Base-by-base conservation (phyloP, 2,113 vertebrate genomes). In the Oreochromis tanganicae region DNA sequence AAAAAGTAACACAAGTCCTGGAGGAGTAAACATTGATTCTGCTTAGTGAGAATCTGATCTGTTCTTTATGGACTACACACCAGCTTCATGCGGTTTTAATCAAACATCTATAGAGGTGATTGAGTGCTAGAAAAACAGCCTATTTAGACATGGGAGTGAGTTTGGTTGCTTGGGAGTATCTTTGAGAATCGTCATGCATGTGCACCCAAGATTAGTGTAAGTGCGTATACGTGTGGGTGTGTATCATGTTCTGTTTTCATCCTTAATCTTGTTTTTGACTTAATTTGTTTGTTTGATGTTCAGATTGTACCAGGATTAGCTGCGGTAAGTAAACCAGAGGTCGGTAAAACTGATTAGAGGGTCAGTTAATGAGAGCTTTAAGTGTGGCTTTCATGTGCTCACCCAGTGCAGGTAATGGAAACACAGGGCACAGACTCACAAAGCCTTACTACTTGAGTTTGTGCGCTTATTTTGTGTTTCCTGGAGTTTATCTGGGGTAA, bases 241-340 rank as follows among this genome's bases (percentile, higher is more conserved):
- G 78, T 87, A 48, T 86, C 82, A 4, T 54, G 27, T 84, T 80
- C 68, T 88, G 82, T 89, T 90, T 93, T 82, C 52, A 48, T 41
- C 50, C 80, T 85, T 93, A 91, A 93, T 94, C 94, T 92, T 88
- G 88, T 91, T 92, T 94, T 91, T 87, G 63, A 88, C 84, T 81
- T 82, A 36, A 83, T 89, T 88, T 87, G 85, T 71, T 34, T 94
- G 86, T 94, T 94, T 93, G 87, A 88, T 80, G 84, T 91, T 90
- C 80, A 88, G 88, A 91, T 95, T 91, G 90, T 90, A 87, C 81
- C 84, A 89, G 93, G 89, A 94, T 95, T 96, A 95, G 89, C 85
- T n/a, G 87, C 85, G 84, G 91, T 91, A 91, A 95, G 93, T 94
- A 92, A 94, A 92, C 87, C 80, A 32, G 73, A 87, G 88, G 86